phyloP scores from a whole-genome alignment of 2,888 invertebrate genomes.

The Iphiclides podalirius region DNA sequence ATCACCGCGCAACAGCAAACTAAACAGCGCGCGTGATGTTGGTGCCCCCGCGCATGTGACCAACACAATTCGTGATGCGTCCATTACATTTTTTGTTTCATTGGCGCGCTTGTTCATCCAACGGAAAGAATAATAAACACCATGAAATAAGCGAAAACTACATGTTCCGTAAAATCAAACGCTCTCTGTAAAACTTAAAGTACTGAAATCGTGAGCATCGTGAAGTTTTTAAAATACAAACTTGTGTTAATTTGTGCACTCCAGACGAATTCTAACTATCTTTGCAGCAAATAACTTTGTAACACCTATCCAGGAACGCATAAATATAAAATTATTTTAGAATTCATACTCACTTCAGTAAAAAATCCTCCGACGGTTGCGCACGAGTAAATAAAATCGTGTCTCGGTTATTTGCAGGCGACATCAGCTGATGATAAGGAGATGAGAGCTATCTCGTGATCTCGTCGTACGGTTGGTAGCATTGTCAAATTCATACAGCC shows the following conservation, averaged over 20 bases:
- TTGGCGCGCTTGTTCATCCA: constrained; percentile 29
- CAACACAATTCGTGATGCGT: constrained; percentile 52
- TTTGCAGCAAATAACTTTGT: too few relatives aligned
- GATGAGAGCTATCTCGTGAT: constrained; percentile 74
- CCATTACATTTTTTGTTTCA: constrained; percentile 42
- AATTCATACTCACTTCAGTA: constrained; percentile 14
- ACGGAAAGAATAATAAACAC: constrained; percentile 13
- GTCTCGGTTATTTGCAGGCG: constrained; percentile 44
- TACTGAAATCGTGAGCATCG: neutral
- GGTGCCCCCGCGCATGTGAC: constrained; percentile 69
- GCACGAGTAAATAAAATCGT: constrained; percentile 33
- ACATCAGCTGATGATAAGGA: constrained; percentile 75
- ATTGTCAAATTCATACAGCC: constrained; percentile 35
- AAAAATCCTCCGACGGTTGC: constrained; percentile 19
- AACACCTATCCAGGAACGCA: too few relatives aligned
- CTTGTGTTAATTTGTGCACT: neutral
- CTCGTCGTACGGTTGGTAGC: constrained; percentile 60
- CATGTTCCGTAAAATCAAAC: neutral
- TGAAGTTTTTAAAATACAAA: neutral
- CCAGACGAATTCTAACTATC: neutral
- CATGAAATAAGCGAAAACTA: constrained; percentile 2
- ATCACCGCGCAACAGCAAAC: constrained; percentile 59
- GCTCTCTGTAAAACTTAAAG: neutral
- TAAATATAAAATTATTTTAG: too few relatives aligned
- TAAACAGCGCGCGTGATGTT: constrained; percentile 46